Base-by-base conservation (phyloP, 2,888 invertebrate genomes). In the Perdita meconis region DNA sequence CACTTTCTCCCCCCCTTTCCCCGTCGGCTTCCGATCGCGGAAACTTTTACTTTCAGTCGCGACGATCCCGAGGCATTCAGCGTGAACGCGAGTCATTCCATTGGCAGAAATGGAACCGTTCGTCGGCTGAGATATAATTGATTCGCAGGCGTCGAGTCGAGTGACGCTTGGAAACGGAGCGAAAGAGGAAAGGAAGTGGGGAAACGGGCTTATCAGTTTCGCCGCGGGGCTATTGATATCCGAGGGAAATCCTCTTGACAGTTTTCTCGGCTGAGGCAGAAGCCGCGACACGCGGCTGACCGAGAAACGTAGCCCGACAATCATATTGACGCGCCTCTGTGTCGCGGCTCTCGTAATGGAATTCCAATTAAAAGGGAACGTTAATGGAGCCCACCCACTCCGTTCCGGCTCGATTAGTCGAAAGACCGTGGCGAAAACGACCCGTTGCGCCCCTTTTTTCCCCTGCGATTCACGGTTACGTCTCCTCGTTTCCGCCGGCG, bases 191-290 rank as follows among this genome's bases (percentile, higher is more conserved):
- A 24, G 40, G n/a, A n/a, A n/a, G 59, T 34, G 26, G 50, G 22
- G 24, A n/a, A n/a, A 12, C 36, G 16, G 38, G 50, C 66, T 72
- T 82, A 80, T 83, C 74, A 55, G 63, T 72, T 63, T 57, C 61
- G 24, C 40, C 60, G n/a, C 42, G 40, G 26, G n/a, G 44, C 61
- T 55, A 80, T 76, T 77, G 72, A 83, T 72, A 80, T 13, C 26
- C 61, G n/a, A 26, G 69, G 66, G 82, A 70, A 75, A 82, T 82
- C 68, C 71, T 50, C 50, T 57, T 16, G 71, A 64, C 65, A 59
- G 73, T 68, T 72, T 78, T 63, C 81, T 64, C 64, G 51, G 19
- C 44, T n/a, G 59, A 59, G 36, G 44, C 70, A 5, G 53, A 70
- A 70, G n/a, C 59, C 42, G 44, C 47, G 61, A n/a, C 26, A 22